Evolutionary conservation across 2,888 invertebrate species (phyloP).

Genomic region (Drosophila putrida): DNA sequence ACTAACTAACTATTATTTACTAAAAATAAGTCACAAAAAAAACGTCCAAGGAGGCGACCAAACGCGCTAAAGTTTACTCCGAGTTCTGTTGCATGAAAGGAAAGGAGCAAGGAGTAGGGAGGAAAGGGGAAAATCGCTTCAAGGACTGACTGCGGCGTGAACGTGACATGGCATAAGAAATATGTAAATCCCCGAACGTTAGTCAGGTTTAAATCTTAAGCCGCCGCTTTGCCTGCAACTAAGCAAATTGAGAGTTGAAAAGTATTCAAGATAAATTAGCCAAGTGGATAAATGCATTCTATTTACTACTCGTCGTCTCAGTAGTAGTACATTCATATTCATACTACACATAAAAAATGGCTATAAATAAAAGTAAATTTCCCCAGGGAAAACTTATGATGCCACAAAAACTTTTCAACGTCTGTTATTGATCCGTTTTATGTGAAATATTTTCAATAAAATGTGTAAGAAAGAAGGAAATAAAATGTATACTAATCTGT

Average conservation of each 20-base stretch:
- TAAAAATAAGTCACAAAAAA: constrained; percentile 72
- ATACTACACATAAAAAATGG: neutral
- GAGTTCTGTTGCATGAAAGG: neutral
- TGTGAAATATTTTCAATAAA: neutral
- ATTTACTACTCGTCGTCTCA: neutral
- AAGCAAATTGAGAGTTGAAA: constrained; percentile 59
- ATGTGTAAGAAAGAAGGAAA: neutral
- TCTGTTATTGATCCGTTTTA: neutral
- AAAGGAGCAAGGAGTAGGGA: no score
- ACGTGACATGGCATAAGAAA: constrained; percentile 66
- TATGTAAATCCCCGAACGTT: constrained; percentile 62
- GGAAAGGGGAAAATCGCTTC: constrained; percentile 1
- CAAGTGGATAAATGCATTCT: constrained; percentile 25
- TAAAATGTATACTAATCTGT: neutral
- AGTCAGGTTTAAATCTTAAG: constrained; percentile 64
- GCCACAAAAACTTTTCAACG: neutral
- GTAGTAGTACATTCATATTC: constrained; percentile 1
- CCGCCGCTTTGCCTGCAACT: constrained; percentile 35
- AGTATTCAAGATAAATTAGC: constrained; percentile 60
- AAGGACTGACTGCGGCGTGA: constrained; percentile 46
- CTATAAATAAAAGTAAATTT: neutral
- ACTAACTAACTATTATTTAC: constrained; percentile 80
- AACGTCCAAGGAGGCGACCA: constrained; percentile 6
- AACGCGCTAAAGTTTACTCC: constrained; percentile 38
- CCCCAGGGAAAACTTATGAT: neutral